Percentiles rank a stretch among this genome's conserved stretches.
phyloP scores from a whole-genome alignment of 2,797 vertebrate species.

The Xenopus petersii region DNA sequence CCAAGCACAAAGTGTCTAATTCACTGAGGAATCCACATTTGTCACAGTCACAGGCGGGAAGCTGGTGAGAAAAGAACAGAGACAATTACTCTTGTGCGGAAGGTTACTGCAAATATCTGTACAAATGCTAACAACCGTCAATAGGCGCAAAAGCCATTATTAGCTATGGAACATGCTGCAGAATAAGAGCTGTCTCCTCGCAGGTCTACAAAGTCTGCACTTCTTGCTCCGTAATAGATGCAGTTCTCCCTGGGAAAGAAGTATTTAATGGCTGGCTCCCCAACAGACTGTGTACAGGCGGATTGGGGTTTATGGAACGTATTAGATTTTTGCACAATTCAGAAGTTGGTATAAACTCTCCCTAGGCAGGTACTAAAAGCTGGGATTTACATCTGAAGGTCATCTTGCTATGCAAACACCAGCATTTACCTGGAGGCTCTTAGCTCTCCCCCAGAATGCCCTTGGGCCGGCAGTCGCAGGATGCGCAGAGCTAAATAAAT shows the following conservation, averaged over 20 bases:
- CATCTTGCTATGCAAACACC: conserved; percentile 28
- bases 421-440: conserved; percentile 1
- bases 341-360: conserved; percentile 2
- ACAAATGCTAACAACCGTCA: conserved; percentile 39
- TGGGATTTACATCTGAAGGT: conserved; percentile 40
- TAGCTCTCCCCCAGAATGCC: conserved; percentile 1
- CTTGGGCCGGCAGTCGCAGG: background rate
- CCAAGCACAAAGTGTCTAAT: conserved; percentile 42
- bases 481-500: conserved; percentile 18
- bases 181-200: conserved; percentile 4
- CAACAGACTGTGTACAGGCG: background rate
- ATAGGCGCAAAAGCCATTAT: conserved; percentile 38
- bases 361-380: conserved; percentile 2
- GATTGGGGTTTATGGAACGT: conserved; percentile 11
- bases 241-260: background rate
- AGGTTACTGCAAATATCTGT: conserved; percentile 47
- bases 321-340: conserved; percentile 10
- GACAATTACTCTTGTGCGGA: conserved; percentile 47
- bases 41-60: conserved; percentile 42
- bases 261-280: conserved; percentile 5
- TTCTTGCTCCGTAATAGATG: background rate
- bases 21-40: conserved; percentile 49
- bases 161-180: conserved; percentile 26
- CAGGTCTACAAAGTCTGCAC: background rate
- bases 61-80: conserved; percentile 42